These are phyloP conservation scores for Pluvianellus socialis DNA, from an alignment of 2,113 vertebrate genomes.

Conservation along the genomic window DNA sequence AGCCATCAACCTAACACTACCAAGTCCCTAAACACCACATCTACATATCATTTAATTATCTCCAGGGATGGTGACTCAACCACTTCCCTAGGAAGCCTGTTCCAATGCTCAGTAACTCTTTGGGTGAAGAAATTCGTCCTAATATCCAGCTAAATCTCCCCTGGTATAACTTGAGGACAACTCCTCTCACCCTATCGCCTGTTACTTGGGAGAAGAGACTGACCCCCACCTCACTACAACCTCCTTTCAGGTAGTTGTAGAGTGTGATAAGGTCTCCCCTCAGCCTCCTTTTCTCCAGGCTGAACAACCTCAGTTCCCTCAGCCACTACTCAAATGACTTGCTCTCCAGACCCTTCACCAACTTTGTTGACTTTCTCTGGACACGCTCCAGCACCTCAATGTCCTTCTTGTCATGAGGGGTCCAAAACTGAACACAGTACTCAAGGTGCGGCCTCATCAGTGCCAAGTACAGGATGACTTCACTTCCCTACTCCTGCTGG, in stretches of 20 bases:
- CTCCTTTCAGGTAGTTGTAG: not conserved
- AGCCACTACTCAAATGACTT: not conserved
- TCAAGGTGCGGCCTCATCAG: not conserved
- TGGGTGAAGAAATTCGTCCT: not conserved
- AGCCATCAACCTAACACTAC: not conserved
- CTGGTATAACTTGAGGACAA: not conserved
- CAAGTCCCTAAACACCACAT: not conserved
- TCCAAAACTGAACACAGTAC: not conserved
- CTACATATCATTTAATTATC: not conserved
- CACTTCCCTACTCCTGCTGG: not conserved
- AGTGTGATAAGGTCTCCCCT: not conserved
- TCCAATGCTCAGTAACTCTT: no score
- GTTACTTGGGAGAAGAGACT: no score
- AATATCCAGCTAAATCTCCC: not conserved
- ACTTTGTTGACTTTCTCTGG: not conserved
- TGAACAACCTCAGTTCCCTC: not conserved
- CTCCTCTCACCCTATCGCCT: not conserved
- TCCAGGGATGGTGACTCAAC: not conserved
- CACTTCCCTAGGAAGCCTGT: not conserved
- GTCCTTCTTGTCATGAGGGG: no score
- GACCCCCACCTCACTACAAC: not conserved
- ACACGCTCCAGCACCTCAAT: not conserved
- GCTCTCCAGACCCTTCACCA: not conserved
- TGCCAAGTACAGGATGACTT: not conserved
- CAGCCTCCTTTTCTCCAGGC: not conserved